Evolutionary conservation across 2,797 vertebrate species (phyloP).

Genomic region (Silurus lanzhouensis): DNA sequence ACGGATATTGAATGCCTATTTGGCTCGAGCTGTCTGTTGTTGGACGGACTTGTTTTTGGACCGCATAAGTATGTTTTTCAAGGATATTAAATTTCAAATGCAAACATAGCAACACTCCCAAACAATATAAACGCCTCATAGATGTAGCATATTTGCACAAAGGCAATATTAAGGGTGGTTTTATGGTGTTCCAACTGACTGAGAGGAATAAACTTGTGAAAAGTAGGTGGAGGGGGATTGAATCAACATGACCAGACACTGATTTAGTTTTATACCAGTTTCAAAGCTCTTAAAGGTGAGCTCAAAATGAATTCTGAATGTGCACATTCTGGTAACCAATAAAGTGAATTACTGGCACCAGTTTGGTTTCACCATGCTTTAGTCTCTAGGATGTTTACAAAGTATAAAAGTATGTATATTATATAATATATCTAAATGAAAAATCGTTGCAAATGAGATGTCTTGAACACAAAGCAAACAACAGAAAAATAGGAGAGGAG

Average conservation of each 20-base stretch:
- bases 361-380: neutral
- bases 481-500: neutral
- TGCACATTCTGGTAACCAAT: neutral
- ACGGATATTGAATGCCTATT: neutral
- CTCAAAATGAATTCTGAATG: neutral
- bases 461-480: neutral
- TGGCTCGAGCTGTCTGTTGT: neutral
- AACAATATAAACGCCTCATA: neutral
- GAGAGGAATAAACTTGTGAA: neutral
- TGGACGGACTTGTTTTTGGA: neutral
- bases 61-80: neutral
- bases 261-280: neutral
- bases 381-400: neutral
- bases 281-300: neutral
- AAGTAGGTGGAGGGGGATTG: neutral
- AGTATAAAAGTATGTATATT: neutral
- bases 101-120: conserved; percentile 48
- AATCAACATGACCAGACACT: conserved; percentile 12
- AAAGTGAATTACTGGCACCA: neutral
- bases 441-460: neutral
- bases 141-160: neutral
- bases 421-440: neutral
- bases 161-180: neutral
- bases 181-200: neutral
- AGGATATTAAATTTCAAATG: conserved; percentile 62